Percentiles rank a stretch among this genome's conserved stretches.
Evolutionary conservation across 2,113 vertebrate species (phyloP).

Genomic region (Corythaixoides concolor): DNA sequence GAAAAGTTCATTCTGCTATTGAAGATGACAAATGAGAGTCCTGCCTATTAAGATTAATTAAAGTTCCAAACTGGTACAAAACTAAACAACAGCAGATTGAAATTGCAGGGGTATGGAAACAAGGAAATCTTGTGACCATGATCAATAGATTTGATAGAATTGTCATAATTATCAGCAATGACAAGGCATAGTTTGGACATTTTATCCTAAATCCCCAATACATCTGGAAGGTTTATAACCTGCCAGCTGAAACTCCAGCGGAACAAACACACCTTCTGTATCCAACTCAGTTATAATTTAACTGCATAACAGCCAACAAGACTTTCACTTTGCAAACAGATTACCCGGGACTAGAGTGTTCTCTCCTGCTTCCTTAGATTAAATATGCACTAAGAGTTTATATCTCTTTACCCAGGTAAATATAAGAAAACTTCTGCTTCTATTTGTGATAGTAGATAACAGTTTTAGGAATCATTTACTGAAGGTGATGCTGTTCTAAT

Average conservation of each 20-base stretch:
- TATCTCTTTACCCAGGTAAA: background rate
- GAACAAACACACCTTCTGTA: background rate
- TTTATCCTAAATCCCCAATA: background rate
- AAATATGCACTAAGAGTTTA: background rate
- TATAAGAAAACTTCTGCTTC: background rate
- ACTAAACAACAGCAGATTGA: background rate
- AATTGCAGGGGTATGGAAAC: background rate
- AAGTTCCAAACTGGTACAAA: background rate
- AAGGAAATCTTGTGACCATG: background rate
- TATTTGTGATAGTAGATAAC: background rate
- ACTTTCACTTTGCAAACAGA: background rate
- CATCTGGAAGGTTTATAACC: background rate
- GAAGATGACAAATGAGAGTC: background rate
- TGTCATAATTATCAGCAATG: background rate
- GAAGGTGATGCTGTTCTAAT: background rate
- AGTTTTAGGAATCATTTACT: background rate
- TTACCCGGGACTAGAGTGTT: background rate
- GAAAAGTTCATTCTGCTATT: background rate
- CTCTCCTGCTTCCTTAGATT: background rate
- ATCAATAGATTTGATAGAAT: background rate
- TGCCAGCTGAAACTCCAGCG: background rate
- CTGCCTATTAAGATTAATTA: background rate
- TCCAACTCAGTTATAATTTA: background rate
- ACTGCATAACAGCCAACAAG: background rate
- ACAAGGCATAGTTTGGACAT: background rate